Evolutionary conservation across 2,797 vertebrate species (phyloP).

Genomic region (Trachops cirrhosus): DNA sequence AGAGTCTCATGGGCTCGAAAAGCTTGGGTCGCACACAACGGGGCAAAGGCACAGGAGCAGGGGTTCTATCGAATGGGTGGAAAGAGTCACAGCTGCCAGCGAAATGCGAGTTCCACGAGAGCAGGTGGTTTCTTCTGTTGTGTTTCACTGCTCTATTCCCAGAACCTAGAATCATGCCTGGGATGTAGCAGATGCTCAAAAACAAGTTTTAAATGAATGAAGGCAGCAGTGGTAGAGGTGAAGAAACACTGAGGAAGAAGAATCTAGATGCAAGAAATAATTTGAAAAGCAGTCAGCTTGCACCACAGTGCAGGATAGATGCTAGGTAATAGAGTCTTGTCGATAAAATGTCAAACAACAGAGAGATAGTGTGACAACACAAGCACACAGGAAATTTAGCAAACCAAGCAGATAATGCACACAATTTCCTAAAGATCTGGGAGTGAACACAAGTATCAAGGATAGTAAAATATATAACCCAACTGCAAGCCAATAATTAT

Average conservation of each 20-base stretch:
- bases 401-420: background rate
- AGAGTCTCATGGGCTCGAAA: background rate
- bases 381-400: background rate
- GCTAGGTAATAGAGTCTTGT: background rate
- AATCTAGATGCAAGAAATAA: background rate
- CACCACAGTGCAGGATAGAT: background rate
- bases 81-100: background rate
- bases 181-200: background rate
- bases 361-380: background rate
- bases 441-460: background rate
- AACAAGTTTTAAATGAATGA: background rate
- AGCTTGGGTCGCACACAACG: background rate
- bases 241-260: background rate
- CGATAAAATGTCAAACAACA: background rate
- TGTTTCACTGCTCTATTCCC: background rate
- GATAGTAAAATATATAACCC: background rate
- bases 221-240: background rate
- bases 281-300: background rate
- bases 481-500: background rate
- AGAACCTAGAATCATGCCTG: background rate
- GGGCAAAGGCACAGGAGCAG: background rate
- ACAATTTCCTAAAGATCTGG: background rate
- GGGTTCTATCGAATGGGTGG: accelerated
- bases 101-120: too few species aligned
- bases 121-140: background rate